Conservation (phyloP, 2,113 vertebrate genomes). For the Sakesphorus luctuosus region DNA sequence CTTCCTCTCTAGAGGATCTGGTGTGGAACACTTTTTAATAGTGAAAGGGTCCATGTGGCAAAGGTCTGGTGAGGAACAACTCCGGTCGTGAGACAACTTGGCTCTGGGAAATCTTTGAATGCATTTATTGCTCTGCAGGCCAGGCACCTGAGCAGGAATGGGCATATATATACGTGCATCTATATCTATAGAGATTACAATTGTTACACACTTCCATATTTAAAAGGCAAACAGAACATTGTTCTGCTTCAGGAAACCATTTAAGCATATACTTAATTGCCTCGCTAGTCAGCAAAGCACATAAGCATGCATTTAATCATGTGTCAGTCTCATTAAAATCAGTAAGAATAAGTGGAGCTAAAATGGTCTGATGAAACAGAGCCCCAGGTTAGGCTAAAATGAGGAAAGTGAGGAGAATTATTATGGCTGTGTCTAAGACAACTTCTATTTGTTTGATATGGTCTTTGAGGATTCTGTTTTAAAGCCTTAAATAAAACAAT, state of each 20-base stretch:
- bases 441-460: background rate
- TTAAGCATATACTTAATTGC: background rate
- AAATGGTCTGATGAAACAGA: background rate
- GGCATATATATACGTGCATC: rapidly evolving
- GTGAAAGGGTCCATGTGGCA: background rate
- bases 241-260: background rate
- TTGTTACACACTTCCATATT: background rate
- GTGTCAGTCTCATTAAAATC: background rate
- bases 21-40: background rate
- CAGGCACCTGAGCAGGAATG: rapidly evolving
- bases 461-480: background rate
- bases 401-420: background rate
- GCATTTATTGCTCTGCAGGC: background rate
- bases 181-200: background rate
- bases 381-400: background rate
- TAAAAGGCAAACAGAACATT: background rate
- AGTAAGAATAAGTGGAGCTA: background rate
- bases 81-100: background rate
- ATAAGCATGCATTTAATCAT: background rate
- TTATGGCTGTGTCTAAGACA: background rate
- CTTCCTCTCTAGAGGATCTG: background rate
- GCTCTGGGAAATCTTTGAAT: background rate
- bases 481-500: background rate
- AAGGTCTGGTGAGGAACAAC: background rate
- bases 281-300: background rate